Percentiles rank a stretch among this genome's conserved stretches.
Evolutionary conservation across 1,140 invertebrate species (phyloP).

Genomic region (Hypsibius dujardini): DNA sequence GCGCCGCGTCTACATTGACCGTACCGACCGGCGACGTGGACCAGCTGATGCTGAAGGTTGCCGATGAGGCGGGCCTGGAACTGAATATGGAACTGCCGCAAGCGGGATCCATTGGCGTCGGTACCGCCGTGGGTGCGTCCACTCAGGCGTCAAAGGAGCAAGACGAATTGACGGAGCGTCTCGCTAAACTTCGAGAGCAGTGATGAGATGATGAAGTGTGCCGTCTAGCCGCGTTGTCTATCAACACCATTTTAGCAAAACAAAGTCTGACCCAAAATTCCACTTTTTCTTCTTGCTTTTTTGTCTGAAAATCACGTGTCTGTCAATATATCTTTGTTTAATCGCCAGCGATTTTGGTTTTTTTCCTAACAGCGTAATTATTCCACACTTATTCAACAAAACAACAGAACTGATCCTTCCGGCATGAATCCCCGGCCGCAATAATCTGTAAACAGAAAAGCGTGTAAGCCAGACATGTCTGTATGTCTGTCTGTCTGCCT

Average conservation of each 20-base stretch:
- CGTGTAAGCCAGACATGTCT: too few species aligned
- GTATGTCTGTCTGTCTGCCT: too few species aligned
- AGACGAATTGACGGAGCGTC: conserved; percentile 80
- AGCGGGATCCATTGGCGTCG: conserved; percentile 44
- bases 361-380: too few species aligned
- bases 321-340: too few species aligned
- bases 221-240: too few species aligned
- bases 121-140: conserved; percentile 23
- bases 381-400: background rate
- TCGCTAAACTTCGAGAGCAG: conserved; percentile 67
- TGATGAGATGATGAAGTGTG: conserved; percentile 21
- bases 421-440: background rate
- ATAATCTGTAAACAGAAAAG: too few species aligned
- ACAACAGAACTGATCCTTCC: background rate
- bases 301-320: too few species aligned
- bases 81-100: conserved; percentile 86
- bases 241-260: too few species aligned
- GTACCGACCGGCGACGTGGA: conserved; percentile 93
- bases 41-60: conserved; percentile 80
- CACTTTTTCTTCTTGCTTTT: too few species aligned
- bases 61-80: conserved; percentile 93
- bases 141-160: conserved; percentile 65
- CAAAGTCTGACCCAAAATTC: too few species aligned
- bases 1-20: conserved; percentile 83
- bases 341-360: too few species aligned